phyloP scores from a whole-genome alignment of 2,113 vertebrate genomes.

The Albula glossodonta region DNA sequence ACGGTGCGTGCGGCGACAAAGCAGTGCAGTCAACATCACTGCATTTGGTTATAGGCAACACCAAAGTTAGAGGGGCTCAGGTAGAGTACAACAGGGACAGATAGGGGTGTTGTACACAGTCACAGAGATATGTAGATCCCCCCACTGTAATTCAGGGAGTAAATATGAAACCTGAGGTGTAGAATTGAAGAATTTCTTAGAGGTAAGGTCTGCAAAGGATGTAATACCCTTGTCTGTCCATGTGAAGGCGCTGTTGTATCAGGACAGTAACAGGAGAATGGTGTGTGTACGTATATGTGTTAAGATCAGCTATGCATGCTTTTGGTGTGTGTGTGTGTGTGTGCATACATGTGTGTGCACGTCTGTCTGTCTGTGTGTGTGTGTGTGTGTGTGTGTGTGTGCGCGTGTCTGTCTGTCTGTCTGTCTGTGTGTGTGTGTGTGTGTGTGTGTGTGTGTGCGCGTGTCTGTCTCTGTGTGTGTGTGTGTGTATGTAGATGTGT shows the following conservation, averaged over 20 bases:
- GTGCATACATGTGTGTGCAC: too few species aligned
- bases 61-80: too few species aligned
- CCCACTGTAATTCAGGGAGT: too few species aligned
- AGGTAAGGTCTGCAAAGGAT: background rate
- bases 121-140: too few species aligned
- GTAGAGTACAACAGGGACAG: too few species aligned
- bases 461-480: background rate
- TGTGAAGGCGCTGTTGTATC: slow-evolving; percentile 41
- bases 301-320: too few species aligned
- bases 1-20: slow-evolving; percentile 60
- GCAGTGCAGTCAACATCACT: background rate
- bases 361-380: too few species aligned
- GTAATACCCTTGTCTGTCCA: slow-evolving; percentile 13
- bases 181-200: background rate
- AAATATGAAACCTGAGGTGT: too few species aligned
- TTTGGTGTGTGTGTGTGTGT: too few species aligned
- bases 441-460: too few species aligned
- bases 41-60: background rate
- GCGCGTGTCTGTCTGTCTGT: background rate
- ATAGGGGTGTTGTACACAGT: background rate
- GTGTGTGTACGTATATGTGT: background rate
- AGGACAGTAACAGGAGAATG: background rate
- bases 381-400: background rate
- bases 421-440: background rate
- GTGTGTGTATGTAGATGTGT: background rate